phyloP scores from a whole-genome alignment of 2,888 invertebrate genomes.

The Quadroppia sp. region DNA sequence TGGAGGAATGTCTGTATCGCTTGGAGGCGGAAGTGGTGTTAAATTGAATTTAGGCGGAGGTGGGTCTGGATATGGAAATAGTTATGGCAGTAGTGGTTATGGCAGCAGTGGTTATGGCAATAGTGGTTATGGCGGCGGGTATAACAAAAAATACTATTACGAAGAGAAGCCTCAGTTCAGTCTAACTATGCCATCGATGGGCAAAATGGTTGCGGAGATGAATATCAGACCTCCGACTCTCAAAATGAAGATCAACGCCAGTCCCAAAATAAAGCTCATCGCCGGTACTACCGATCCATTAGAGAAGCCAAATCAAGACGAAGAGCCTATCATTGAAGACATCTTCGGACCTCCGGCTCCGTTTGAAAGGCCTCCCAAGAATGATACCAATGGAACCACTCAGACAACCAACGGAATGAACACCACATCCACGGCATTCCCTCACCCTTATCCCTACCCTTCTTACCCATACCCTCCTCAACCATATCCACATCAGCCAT shows the following conservation, averaged over 20 bases:
- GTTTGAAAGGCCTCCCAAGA: conserved; percentile 38
- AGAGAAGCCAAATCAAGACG: conserved; percentile 37
- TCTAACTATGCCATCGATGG: conserved; percentile 40
- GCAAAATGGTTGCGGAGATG: conserved; percentile 39
- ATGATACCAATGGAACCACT: conserved; percentile 18
- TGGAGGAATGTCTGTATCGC: conserved; percentile 12
- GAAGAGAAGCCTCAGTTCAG: conserved; percentile 34
- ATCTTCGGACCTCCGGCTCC: conserved; percentile 44
- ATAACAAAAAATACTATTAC: conserved; percentile 25
- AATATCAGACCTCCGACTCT: conserved; percentile 42
- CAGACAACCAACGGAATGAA: conserved; percentile 12
- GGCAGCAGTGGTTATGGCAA: background rate
- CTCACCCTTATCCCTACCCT: conserved; percentile 22
- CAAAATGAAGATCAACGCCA: conserved; percentile 42
- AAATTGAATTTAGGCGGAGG: background rate
- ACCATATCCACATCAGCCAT: conserved; percentile 9
- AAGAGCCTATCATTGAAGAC: conserved; percentile 42
- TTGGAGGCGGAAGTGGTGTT: conserved; percentile 32
- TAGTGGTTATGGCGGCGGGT: conserved; percentile 1
- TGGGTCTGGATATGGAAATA: conserved; percentile 10
- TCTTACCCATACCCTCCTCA: conserved; percentile 38
- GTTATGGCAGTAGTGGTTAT: conserved; percentile 23
- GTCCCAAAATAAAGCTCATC: conserved; percentile 43
- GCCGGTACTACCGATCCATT: conserved; percentile 44
- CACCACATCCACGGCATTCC: background rate